Evolutionary conservation across 1,140 invertebrate species (phyloP).

Genomic region (silkworm (Bombyx mori)): DNA sequence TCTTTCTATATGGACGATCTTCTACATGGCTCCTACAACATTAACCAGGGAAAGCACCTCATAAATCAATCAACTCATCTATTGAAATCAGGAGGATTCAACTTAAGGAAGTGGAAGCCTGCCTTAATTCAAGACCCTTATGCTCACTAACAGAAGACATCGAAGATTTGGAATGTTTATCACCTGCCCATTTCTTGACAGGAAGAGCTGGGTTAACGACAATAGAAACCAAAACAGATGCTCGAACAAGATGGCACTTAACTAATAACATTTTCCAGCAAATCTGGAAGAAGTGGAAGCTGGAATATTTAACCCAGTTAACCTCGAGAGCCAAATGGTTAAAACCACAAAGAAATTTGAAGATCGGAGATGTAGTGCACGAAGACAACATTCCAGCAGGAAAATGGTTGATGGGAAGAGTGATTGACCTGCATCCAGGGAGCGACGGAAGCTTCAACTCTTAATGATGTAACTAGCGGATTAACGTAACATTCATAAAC

Average conservation of each 20-base stretch:
- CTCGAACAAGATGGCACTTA: conserved; percentile 10
- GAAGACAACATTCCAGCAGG: conserved; percentile 12
- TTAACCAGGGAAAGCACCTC: conserved; percentile 25
- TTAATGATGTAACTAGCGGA: too few species aligned
- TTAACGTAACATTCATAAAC: too few species aligned
- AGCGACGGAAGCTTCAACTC: neutral
- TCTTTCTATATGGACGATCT: conserved; percentile 55
- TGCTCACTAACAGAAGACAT: conserved; percentile 13
- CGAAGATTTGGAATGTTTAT: conserved; percentile 23
- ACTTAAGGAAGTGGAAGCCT: conserved; percentile 42
- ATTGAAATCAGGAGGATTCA: conserved; percentile 28
- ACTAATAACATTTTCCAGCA: conserved; percentile 7
- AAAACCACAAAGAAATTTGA: conserved; percentile 3
- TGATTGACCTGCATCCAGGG: conserved; percentile 9
- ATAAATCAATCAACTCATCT: conserved; percentile 16
- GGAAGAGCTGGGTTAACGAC: conserved; percentile 5
- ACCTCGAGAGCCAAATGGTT: conserved; percentile 7
- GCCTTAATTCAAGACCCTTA: conserved; percentile 28
- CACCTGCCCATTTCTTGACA: conserved; percentile 15
- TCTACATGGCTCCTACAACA: conserved; percentile 25
- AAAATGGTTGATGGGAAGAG: conserved; percentile 6
- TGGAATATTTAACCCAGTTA: conserved; percentile 9
- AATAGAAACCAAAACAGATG: conserved; percentile 7
- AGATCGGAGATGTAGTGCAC: conserved; percentile 6
- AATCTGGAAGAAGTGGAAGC: conserved; percentile 13